Conservation (phyloP, 2,888 invertebrate genomes). For the Drosophila algonquin region DNA sequence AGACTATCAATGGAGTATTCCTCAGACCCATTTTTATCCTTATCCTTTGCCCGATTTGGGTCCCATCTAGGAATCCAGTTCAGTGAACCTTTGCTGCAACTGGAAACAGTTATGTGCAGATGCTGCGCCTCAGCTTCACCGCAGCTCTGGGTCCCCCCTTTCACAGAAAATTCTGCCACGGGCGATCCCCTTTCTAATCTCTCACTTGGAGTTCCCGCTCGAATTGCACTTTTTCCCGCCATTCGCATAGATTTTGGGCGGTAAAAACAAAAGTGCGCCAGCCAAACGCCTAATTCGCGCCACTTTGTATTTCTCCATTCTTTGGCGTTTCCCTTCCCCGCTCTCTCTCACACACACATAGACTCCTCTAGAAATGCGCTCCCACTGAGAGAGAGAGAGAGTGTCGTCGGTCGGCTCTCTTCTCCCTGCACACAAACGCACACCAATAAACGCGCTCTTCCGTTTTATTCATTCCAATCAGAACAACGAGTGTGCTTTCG, state of each 20-base stretch:
- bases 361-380: conserved; percentile 40
- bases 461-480: conserved; percentile 69
- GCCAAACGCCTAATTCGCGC: conserved; percentile 78
- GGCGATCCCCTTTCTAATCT: conserved; percentile 21
- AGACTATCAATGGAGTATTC: not conserved
- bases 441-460: conserved; percentile 58
- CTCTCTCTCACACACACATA: conserved; percentile 41
- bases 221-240: conserved; percentile 76
- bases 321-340: conserved; percentile 37
- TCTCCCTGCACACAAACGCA: conserved; percentile 40
- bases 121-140: not conserved
- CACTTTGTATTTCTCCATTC: conserved; percentile 66
- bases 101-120: not conserved
- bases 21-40: no score
- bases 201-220: conserved; percentile 42
- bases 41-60: not conserved
- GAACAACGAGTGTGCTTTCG: conserved; percentile 61
- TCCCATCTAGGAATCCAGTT: conserved; percentile 2
- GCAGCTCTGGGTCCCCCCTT: conserved; percentile 13
- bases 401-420: conserved; percentile 5
- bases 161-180: not conserved
- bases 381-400: conserved; percentile 37
- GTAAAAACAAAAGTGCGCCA: conserved; percentile 75
- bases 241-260: conserved; percentile 74
- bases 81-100: conserved; percentile 24